Evolutionary conservation across 1,140 invertebrate genomes (phyloP).

Genomic region (Ostrea denselamellosa): DNA sequence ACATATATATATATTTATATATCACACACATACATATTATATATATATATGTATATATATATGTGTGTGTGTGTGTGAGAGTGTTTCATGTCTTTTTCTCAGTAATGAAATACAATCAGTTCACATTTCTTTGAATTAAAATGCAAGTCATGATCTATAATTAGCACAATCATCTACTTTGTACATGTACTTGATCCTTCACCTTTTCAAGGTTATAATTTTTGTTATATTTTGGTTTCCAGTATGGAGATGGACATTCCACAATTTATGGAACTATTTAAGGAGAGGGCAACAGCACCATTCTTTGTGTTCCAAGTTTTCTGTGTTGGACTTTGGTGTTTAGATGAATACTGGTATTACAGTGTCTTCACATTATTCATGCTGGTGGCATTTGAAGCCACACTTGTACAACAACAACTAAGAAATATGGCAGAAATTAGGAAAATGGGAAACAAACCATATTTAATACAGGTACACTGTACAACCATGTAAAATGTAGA

Average conservation of each 20-base stretch:
- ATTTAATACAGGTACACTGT: conserved; percentile 86
- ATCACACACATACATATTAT: no score
- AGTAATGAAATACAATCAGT: no score
- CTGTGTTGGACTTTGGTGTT: conserved; percentile 98
- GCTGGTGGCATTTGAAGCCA: conserved; percentile 98
- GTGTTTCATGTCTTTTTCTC: no score
- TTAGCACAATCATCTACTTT: neutral
- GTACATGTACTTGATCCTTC: neutral
- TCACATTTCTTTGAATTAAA: no score
- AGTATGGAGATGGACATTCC: conserved; percentile 95
- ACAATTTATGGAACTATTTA: conserved; percentile 97
- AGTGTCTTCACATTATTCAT: conserved; percentile 98
- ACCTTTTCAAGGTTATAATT: neutral
- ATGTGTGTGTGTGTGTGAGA: no score
- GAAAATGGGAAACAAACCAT: conserved; percentile 99
- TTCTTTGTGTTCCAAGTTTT: conserved; percentile 98
- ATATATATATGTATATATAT: no score
- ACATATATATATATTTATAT: no score
- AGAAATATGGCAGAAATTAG: conserved; percentile 99
- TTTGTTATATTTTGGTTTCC: conserved; percentile 62
- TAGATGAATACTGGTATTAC: conserved; percentile 95
- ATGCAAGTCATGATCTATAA: neutral
- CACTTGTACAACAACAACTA: conserved; percentile 97
- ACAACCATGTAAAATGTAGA: neutral
- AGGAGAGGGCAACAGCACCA: conserved; percentile 97